Percentiles rank a stretch among this genome's conserved stretches.
These are phyloP conservation scores for Grammatotria lemairii DNA, from an alignment of 2,113 vertebrate species.

Conservation along the genomic window DNA sequence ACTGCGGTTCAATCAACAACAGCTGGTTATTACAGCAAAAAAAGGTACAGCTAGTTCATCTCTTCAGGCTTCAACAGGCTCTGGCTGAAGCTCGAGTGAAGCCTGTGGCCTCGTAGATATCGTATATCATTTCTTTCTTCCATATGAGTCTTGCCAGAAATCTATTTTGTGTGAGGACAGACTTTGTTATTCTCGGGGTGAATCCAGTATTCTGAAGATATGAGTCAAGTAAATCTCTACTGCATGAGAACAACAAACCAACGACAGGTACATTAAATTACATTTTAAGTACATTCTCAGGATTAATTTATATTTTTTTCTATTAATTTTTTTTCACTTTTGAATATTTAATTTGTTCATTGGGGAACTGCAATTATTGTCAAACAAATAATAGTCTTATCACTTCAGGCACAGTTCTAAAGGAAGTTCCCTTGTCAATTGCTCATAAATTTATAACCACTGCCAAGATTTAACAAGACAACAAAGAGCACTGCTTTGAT, in stretches of 20 bases:
- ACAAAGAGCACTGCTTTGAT: neutral
- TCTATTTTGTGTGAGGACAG: neutral
- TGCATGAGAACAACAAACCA: neutral
- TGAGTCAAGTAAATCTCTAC: neutral
- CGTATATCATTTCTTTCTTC: neutral
- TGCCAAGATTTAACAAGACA: neutral
- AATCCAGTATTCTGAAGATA: neutral
- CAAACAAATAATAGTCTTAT: neutral
- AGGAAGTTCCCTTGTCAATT: neutral
- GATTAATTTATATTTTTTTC: neutral
- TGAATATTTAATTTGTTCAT: neutral
- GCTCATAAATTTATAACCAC: neutral
- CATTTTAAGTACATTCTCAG: neutral
- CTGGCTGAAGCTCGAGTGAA: neutral
- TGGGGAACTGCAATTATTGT: neutral
- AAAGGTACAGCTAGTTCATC: neutral
- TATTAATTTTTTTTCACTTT: neutral
- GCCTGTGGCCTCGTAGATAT: neutral
- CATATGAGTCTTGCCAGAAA: neutral
- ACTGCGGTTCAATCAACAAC: constrained; percentile 23
- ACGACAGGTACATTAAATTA: neutral
- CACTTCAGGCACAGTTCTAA: neutral
- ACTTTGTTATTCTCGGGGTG: neutral
- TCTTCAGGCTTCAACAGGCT: constrained; percentile 7
- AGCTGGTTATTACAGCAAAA: constrained; percentile 43